Conservation (phyloP, 2,888 invertebrate genomes). For the Hemithea aestivaria region DNA sequence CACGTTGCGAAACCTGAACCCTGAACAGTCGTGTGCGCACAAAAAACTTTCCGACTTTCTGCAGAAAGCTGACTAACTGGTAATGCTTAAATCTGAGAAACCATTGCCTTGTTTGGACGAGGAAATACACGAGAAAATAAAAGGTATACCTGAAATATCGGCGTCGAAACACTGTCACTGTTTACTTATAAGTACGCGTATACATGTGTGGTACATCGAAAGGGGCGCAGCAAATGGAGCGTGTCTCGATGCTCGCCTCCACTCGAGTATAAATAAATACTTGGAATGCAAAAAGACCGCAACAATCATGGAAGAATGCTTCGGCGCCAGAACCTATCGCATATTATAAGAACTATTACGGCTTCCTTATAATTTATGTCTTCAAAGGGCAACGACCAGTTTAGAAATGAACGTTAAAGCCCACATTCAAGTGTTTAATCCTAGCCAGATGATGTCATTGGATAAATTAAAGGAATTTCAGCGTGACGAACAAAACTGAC, state of each 20-base stretch:
- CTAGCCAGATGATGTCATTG: conserved; percentile 41
- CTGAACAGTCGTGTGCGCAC: conserved; percentile 40
- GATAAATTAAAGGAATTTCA: conserved; percentile 42
- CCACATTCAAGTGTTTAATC: conserved; percentile 21
- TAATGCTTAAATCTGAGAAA: conserved; percentile 67
- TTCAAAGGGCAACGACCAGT: conserved; percentile 8
- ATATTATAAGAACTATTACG: conserved; percentile 6
- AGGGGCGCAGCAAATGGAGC: conserved; percentile 58
- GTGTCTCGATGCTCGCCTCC: conserved; percentile 58
- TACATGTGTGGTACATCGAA: conserved; percentile 34
- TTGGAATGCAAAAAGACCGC: conserved; percentile 58
- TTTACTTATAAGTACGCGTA: conserved; percentile 31
- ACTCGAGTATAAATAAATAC: conserved; percentile 49
- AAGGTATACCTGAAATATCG: conserved; percentile 39
- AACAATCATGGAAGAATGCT: conserved; percentile 58
- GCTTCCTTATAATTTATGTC: conserved; percentile 4
- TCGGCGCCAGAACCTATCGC: conserved; percentile 16
- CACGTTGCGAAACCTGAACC: conserved; percentile 52
- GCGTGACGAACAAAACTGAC: conserved; percentile 30
- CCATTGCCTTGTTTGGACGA: conserved; percentile 54
- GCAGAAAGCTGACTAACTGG: conserved; percentile 66
- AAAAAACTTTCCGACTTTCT: conserved; percentile 52
- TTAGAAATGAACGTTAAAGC: conserved; percentile 16
- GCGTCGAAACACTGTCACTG: conserved; percentile 27
- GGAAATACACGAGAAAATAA: conserved; percentile 45